Evolutionary conservation across 2,888 invertebrate species (phyloP).

Genomic region (Malthinus seriepunctatus): DNA sequence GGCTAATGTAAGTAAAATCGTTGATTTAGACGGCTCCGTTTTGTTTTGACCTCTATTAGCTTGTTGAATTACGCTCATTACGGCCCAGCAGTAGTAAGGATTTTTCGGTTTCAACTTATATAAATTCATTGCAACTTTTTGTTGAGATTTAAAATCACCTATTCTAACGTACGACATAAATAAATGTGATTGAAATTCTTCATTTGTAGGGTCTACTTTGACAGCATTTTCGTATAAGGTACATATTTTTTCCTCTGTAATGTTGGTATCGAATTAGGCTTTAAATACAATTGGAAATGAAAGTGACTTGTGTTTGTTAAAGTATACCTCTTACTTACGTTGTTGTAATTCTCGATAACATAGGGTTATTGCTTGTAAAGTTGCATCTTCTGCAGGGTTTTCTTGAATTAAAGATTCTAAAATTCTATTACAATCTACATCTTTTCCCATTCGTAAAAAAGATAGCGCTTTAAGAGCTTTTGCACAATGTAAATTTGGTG

Average conservation of each 20-base stretch:
- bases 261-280: slow-evolving; percentile 13
- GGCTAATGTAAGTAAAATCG: slow-evolving; percentile 82
- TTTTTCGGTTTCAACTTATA: slow-evolving; percentile 92
- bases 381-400: slow-evolving; percentile 87
- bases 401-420: slow-evolving; percentile 78
- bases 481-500: slow-evolving; percentile 85
- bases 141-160: slow-evolving; percentile 88
- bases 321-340: slow-evolving; percentile 64
- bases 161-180: slow-evolving; percentile 96
- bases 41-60: slow-evolving; percentile 55
- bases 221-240: slow-evolving; percentile 88
- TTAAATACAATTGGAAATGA: slow-evolving; percentile 14
- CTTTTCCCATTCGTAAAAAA: slow-evolving; percentile 83
- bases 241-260: slow-evolving; percentile 85
- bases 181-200: slow-evolving; percentile 89
- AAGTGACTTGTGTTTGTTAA: slow-evolving; percentile 1
- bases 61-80: slow-evolving; percentile 96
- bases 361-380: slow-evolving; percentile 93
- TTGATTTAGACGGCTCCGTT: slow-evolving; percentile 61
- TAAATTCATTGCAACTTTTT: slow-evolving; percentile 84
- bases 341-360: slow-evolving; percentile 92
- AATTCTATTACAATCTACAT: slow-evolving; percentile 75
- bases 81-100: slow-evolving; percentile 97
- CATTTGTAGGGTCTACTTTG: slow-evolving; percentile 82
- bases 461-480: slow-evolving; percentile 93